phyloP scores from a whole-genome alignment of 2,113 vertebrate genomes.

The Coracopsis vasa region DNA sequence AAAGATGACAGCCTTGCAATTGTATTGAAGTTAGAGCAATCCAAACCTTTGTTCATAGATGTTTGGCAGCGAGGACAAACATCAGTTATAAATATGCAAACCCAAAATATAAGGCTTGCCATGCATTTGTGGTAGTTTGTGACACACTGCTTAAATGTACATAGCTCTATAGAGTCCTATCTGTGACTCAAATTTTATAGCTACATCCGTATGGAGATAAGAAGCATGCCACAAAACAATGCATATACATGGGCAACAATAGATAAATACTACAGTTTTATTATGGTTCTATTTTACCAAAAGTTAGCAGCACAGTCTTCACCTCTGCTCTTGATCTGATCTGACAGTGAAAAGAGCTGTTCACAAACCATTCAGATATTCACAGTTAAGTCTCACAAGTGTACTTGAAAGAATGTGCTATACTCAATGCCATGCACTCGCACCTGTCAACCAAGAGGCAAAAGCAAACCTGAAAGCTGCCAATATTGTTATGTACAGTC shows the following conservation, averaged over 20 bases:
- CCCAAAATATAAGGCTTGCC: not conserved
- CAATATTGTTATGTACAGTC: not conserved
- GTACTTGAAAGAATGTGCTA: not conserved
- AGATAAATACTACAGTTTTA: not conserved
- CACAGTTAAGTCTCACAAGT: not conserved
- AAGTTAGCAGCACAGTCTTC: not conserved
- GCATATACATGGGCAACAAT: accelerated
- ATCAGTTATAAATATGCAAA: not conserved
- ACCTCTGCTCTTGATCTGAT: not conserved
- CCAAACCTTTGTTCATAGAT: not conserved
- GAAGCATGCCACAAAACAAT: not conserved
- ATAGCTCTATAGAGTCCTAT: not conserved
- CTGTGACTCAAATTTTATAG: not conserved
- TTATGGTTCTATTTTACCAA: not conserved
- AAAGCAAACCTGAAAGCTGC: slow-evolving; percentile 8
- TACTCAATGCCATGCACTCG: not conserved
- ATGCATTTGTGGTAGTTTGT: not conserved
- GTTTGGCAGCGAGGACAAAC: not conserved
- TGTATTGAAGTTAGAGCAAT: not conserved
- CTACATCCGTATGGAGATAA: not conserved
- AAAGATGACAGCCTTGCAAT: not conserved
- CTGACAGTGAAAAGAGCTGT: slow-evolving; percentile 1
- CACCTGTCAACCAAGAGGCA: not conserved
- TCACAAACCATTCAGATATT: not conserved
- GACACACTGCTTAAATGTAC: not conserved